These are phyloP conservation scores for Leptogaster cylindrica DNA, from an alignment of 2,888 invertebrate genomes.

Conservation along the genomic window DNA sequence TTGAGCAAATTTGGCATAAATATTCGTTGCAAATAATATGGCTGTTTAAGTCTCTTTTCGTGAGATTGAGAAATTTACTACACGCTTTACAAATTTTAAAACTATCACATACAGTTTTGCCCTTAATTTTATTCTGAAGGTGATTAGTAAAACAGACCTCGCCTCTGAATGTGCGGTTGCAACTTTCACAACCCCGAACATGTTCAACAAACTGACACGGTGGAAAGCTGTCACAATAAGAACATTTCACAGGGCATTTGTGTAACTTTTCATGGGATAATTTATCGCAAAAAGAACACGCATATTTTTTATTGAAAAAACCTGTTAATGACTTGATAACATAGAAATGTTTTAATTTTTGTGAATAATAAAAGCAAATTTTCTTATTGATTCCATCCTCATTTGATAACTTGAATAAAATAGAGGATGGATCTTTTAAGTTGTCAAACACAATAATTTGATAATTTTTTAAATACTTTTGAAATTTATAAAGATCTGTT, in stretches of 20 bases:
- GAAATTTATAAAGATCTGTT: conserved; percentile 25
- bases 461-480: conserved; percentile 27
- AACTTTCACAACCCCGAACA: not conserved
- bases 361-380: not conserved
- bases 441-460: conserved; percentile 35
- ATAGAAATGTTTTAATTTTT: not conserved
- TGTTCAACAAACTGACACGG: conserved; percentile 6
- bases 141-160: not conserved
- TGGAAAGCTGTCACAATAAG: not conserved
- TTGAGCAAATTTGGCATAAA: conserved; percentile 6
- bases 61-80: conserved; percentile 1
- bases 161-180: not conserved
- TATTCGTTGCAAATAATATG: conserved; percentile 1
- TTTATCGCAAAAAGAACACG: conserved; percentile 1
- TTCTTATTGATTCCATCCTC: not conserved
- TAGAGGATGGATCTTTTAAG: conserved; percentile 11
- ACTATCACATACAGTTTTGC: conserved; percentile 9
- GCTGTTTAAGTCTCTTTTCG: not conserved
- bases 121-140: conserved; percentile 5
- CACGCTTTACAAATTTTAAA: not conserved
- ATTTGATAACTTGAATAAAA: conserved; percentile 21
- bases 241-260: not conserved
- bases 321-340: not conserved
- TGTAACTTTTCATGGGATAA: conserved; percentile 4
- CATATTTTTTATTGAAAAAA: not conserved